Percentiles rank a stretch among this genome's conserved stretches.
These are phyloP conservation scores for Drusus annulatus DNA, from an alignment of 1,140 invertebrate species.

Conservation along the genomic window DNA sequence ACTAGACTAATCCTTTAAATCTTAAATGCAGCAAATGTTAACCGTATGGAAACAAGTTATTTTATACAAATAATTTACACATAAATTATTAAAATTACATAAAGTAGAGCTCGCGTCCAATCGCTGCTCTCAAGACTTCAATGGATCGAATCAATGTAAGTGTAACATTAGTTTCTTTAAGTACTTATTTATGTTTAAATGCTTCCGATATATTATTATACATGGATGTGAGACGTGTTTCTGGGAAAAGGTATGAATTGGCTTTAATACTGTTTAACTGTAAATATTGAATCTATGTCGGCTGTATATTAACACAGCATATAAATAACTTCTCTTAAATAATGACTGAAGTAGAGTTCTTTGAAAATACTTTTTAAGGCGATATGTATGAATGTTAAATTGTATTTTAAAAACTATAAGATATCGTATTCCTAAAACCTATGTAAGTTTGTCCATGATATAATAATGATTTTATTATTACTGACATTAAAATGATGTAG, in stretches of 20 bases:
- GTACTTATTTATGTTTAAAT: constrained; percentile 25
- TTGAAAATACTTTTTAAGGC: constrained; percentile 11
- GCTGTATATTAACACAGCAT: neutral
- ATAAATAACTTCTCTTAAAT: neutral
- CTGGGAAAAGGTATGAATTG: neutral
- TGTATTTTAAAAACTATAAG: neutral
- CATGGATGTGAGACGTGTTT: neutral
- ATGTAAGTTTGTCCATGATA: neutral
- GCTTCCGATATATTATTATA: neutral
- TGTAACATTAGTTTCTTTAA: neutral
- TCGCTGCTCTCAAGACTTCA: neutral
- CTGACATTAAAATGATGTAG: neutral
- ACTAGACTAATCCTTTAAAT: constrained; percentile 21
- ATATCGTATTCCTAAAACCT: neutral
- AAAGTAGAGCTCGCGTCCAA: constrained; percentile 10
- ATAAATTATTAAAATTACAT: constrained; percentile 23
- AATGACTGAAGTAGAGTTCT: constrained; percentile 1
- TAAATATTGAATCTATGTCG: neutral
- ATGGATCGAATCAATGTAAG: neutral
- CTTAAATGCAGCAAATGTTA: constrained; percentile 15
- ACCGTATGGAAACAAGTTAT: neutral
- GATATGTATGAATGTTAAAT: constrained; percentile 12
- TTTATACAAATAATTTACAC: neutral
- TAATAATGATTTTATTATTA: neutral
- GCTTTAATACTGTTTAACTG: neutral